Base-by-base conservation (phyloP, 23 tunicate genomes). In the Trididemnum miniatum region DNA sequence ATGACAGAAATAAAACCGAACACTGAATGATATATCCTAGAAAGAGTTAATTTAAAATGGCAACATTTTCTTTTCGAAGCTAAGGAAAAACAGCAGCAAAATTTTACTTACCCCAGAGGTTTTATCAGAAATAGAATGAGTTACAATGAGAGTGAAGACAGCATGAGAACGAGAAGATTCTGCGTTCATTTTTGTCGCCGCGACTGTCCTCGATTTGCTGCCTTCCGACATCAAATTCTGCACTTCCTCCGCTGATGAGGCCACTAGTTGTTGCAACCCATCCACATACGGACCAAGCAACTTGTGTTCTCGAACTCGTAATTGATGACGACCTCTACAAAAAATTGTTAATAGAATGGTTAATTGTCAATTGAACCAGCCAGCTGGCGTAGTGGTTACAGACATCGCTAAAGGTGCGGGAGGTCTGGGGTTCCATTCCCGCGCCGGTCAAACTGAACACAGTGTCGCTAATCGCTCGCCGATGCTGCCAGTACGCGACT, bases 121-220 rank as follows among this genome's bases (percentile, higher is more conserved):
- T 1, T 36, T 31, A 32, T 85, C 96, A 9, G 51, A 49, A 74
- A 91, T 65, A 23, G 97, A 85, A 71, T 95, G 99, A 27, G 86
- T 85, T 15, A 95, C 95, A 51, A 84, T 85, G 0, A 95, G 78
- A 2, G 99, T 95, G 85, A 95, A 95, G 20, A 95, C 99, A 50
- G 99, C 95, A 35, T 95, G 99, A 38, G 96, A 85, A n/a, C 97
- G 65, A 20, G 99, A 95, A 23, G 99, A 95, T 72, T 95, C 99
- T 18, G 99, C 95, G 40, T 95, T 95, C 99, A 95, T 95, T 64
- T 95, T 95, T 27, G 99, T 95, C 0, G 99, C 95, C 20, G 99
- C 99, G 39, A 95, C 91, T 2, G 99, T 95, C 26, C 99, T 65
- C 22, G 89, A 86, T 75, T 95, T 95, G 62, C 83, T 91, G 20